These are phyloP conservation scores for Artibeus jamaicensis DNA, from an alignment of 2,797 vertebrate species.

Conservation along the genomic window DNA sequence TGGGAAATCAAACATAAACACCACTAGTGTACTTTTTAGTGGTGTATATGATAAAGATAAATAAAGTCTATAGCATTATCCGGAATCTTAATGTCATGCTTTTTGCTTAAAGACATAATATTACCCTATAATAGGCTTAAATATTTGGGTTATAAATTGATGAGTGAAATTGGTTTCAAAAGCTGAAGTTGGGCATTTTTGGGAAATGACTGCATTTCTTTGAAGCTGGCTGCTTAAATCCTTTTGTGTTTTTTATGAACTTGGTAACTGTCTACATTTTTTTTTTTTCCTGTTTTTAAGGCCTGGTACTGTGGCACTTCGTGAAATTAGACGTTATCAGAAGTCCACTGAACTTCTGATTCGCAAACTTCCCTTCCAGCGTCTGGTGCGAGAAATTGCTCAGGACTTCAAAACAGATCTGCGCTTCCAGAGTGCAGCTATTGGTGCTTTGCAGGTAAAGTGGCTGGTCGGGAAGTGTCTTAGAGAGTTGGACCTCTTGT, in stretches of 20 bases:
- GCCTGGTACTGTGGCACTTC: no score
- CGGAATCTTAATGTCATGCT: neutral
- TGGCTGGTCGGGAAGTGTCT: neutral
- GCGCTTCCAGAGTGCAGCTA: conserved; percentile 88
- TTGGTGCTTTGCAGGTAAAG: conserved; percentile 88
- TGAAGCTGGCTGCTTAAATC: neutral
- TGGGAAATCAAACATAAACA: neutral
- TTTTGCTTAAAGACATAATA: neutral
- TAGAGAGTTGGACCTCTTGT: neutral
- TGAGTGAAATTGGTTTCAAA: neutral
- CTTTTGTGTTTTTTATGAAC: neutral
- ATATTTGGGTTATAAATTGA: neutral
- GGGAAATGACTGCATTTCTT: neutral
- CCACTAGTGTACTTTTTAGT: neutral
- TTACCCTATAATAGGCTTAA: neutral
- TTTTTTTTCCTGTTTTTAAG: neutral
- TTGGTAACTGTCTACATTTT: neutral
- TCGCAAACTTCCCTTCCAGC: conserved; percentile 27
- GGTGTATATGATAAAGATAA: neutral
- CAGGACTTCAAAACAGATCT: conserved; percentile 89
- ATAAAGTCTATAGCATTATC: neutral
- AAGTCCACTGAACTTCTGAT: conserved; percentile 90
- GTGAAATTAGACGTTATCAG: conserved; percentile 89
- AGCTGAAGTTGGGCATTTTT: conserved; percentile 2
- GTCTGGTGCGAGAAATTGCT: conserved; percentile 86